These are phyloP conservation scores for Eilema caniola DNA, from an alignment of 2,888 invertebrate species.

Conservation along the genomic window DNA sequence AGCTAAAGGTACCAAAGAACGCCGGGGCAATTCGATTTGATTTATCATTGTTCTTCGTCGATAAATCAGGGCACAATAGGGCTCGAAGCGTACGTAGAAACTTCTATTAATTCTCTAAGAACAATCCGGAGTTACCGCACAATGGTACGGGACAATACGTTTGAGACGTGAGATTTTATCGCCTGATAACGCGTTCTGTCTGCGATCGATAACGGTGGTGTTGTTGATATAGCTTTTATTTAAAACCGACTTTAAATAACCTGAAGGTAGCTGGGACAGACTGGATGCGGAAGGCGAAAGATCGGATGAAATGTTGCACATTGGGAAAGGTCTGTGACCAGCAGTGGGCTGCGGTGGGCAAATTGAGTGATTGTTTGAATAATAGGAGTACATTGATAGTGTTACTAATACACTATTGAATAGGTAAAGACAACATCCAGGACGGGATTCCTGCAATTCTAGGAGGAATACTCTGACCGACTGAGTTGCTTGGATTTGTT, in stretches of 20 bases:
- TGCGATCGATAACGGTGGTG: constrained; percentile 44
- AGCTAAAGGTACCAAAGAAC: constrained; percentile 62
- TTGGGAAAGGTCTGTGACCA: no score
- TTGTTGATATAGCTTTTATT: constrained; percentile 29
- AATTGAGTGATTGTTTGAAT: no score
- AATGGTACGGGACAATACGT: constrained; percentile 81
- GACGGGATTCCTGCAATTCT: no score
- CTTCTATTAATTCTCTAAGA: constrained; percentile 85
- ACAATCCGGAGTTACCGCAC: constrained; percentile 79
- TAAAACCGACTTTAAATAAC: not conserved
- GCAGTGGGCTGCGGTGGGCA: no score
- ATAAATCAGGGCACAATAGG: constrained; percentile 84
- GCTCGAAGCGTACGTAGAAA: constrained; percentile 73
- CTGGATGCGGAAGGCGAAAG: no score
- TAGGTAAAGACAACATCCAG: no score
- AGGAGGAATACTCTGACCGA: no score
- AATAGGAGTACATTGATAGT: no score
- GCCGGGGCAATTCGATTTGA: constrained; percentile 82
- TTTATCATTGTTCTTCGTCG: constrained; percentile 85
- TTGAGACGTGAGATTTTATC: constrained; percentile 78
- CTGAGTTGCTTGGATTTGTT: no score
- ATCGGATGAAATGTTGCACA: no score
- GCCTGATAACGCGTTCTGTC: constrained; percentile 59
- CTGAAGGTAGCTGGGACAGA: no score
- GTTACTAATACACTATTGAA: no score